Evolutionary conservation across 2,797 vertebrate genomes (phyloP).

Genomic region (Sardinella longiceps): DNA sequence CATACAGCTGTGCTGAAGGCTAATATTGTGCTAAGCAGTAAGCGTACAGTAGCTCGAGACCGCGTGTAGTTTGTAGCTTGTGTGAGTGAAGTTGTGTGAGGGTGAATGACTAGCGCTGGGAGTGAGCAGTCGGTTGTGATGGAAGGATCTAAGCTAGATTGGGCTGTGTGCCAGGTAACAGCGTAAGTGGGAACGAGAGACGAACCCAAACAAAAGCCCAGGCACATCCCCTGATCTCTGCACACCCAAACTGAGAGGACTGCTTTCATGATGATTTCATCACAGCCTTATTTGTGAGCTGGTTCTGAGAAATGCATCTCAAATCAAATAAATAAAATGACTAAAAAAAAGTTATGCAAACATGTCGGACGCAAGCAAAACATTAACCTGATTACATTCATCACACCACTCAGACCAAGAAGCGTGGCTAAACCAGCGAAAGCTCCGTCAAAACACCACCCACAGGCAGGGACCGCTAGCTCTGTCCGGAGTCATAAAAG

Average conservation of each 20-base stretch:
- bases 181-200: background rate
- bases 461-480: background rate
- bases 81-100: background rate
- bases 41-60: background rate
- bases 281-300: background rate
- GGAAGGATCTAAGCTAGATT: background rate
- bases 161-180: background rate
- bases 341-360: conserved; percentile 2
- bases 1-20: background rate
- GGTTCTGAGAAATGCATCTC: background rate
- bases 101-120: background rate
- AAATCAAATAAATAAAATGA: background rate
- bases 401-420: background rate
- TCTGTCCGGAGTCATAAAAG: background rate
- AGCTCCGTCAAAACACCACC: background rate
- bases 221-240: background rate
- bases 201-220: conserved; percentile 6
- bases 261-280: background rate
- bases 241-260: background rate
- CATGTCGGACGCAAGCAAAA: background rate
- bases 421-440: background rate
- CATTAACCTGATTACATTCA: background rate
- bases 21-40: background rate
- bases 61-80: background rate
- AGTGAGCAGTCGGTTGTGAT: background rate